Conservation (phyloP, 2,113 vertebrate species). For the Toxotes jaculatrix region DNA sequence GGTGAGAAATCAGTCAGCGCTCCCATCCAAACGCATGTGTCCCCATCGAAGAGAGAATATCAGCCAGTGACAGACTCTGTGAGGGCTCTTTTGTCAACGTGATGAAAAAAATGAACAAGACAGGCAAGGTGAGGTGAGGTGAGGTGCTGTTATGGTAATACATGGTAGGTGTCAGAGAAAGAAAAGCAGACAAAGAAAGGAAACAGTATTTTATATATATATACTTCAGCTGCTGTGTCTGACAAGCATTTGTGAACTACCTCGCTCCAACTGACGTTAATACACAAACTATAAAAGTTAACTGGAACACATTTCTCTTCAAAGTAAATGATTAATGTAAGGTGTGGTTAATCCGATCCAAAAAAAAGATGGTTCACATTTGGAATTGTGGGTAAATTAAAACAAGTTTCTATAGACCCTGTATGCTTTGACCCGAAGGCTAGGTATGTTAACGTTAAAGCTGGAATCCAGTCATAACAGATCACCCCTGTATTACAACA, state of each 20-base stretch:
- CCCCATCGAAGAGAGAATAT: conserved; percentile 63
- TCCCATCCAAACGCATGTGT: conserved; percentile 48
- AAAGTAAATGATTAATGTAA: no score
- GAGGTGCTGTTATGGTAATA: conserved; percentile 8
- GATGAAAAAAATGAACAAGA: conserved; percentile 33
- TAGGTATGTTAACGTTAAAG: no score
- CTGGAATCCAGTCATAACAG: no score
- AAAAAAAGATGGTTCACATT: no score
- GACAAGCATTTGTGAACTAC: not conserved
- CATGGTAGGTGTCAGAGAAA: not conserved
- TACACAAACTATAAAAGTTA: not conserved
- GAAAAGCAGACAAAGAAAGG: not conserved
- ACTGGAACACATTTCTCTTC: no score
- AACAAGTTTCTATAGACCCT: no score
- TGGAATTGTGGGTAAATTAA: no score
- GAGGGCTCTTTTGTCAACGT: conserved; percentile 66
- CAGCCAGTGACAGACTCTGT: conserved; percentile 59
- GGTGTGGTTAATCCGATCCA: no score
- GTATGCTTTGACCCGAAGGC: no score
- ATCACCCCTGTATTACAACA: not conserved
- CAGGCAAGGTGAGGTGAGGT: conserved; percentile 18
- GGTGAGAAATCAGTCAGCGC: conserved; percentile 69
- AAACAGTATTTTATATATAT: not conserved
- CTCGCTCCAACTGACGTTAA: not conserved
- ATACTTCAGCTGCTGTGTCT: not conserved